Conservation (phyloP, 2,113 vertebrate genomes). For the Bucco capensis region DNA sequence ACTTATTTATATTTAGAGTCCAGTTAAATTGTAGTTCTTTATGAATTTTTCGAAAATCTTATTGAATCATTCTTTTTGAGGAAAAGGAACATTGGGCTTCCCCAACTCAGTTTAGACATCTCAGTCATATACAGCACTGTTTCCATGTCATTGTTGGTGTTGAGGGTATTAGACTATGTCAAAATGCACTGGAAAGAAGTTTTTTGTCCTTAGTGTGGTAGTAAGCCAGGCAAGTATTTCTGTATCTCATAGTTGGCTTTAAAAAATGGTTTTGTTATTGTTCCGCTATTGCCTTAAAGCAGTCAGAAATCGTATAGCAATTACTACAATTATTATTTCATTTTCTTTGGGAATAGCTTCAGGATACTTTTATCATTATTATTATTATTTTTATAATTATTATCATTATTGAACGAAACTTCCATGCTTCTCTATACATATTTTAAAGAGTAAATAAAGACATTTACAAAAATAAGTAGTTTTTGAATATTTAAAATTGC, state of each 20-base stretch:
- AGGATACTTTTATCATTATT: neutral
- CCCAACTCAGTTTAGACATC: neutral
- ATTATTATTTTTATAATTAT: neutral
- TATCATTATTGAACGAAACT: neutral
- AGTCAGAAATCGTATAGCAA: neutral
- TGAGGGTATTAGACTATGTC: neutral
- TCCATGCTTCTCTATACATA: neutral
- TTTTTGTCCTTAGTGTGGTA: neutral
- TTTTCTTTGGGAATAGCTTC: neutral
- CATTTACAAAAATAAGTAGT: neutral
- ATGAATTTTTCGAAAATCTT: neutral
- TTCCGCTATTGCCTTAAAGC: neutral
- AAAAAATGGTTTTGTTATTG: neutral
- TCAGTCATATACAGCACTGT: neutral
- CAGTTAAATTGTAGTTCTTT: neutral
- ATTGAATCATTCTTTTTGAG: neutral
- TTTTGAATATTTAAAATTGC: neutral
- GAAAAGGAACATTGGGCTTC: neutral
- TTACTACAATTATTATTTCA: neutral
- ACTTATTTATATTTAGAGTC: neutral
- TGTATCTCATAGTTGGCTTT: neutral
- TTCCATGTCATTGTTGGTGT: neutral
- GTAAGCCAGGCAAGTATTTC: neutral
- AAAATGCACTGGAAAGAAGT: neutral
- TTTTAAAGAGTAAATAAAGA: neutral